Evolutionary conservation across 2,888 invertebrate genomes (phyloP), one percentile per base, ranked within the genome.

Genomic region (Erynnis tages): DNA sequence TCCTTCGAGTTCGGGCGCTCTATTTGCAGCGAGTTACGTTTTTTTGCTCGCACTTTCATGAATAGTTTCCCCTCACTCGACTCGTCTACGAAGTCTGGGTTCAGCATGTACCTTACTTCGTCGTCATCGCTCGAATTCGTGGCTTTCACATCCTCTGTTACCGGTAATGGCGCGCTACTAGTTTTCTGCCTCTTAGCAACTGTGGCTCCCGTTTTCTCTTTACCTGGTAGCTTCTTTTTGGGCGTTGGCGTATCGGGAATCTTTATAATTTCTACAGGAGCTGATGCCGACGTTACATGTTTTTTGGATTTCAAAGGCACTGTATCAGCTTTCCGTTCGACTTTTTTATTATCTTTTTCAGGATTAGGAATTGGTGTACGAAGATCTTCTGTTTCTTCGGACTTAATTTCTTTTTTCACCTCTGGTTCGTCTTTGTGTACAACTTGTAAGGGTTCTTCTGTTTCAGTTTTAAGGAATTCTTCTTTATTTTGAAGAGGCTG

Each of bases 81-180:
- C 4, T 77, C 72, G 1, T 79, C 75, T 1, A 62, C 58, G 53
- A 75, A 82, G 54, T 84, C 67, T 1, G 89, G 89, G 54, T 88
- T 88, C 0, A 88, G 61, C 89, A 89, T 89, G 57, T 89, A 89
- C 27, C 87, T 69, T 1, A 84, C 73, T 54, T 81, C 79, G 6
- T 52, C 52, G 8, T 52, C 50, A 7, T 52, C 50, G 1, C 60
- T 54, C n/a, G 50, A 44, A 14, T 52, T 44, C 1, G 55, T 37
- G 13, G 65, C 59, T 52, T 72, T 69, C 0, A 41, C 25, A 1
- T 54, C 55, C 1, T 71, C 66, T 1, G 61, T 60, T 6, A 61
- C 55, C 13, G 55, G 45, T 1, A 61, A 48, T 4, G 71, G 56
- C 3, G 54, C 29, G 23, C 68, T 61, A 2, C 54, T 34, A 1